Evolutionary conservation across 1,140 invertebrate species (phyloP).

Genomic region (Acyrthosiphon pisum): DNA sequence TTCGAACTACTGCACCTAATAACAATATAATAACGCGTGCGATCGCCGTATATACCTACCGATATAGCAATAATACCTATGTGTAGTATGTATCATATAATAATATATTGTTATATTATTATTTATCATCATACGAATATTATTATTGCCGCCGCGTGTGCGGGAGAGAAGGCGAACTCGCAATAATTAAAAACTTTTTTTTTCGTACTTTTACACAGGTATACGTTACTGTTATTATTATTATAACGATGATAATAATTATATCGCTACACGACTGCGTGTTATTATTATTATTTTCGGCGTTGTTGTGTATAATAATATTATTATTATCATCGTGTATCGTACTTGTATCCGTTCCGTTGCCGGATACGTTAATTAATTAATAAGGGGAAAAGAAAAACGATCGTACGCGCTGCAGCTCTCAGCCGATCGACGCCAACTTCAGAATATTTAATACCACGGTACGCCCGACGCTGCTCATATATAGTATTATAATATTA

Average conservation of each 20-base stretch:
- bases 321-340: neutral
- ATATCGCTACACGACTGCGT: neutral
- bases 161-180: neutral
- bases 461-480: neutral
- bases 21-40: constrained; percentile 18
- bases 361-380: constrained; percentile 7
- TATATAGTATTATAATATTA: neutral
- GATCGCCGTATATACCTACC: neutral
- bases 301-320: neutral
- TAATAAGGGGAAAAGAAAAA: constrained; percentile 5
- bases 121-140: constrained; percentile 9
- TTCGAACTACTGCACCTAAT: neutral
- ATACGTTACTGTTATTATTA: neutral
- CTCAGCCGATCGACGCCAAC: neutral
- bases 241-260: neutral
- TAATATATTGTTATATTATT: constrained; percentile 20
- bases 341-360: neutral
- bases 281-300: constrained; percentile 2
- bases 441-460: neutral
- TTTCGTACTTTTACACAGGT: neutral
- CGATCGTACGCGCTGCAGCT: neutral
- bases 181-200: constrained; percentile 6
- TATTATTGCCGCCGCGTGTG: neutral
- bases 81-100: neutral
- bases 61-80: neutral